phyloP scores from a whole-genome alignment of 1,140 invertebrate species.

The Metopolophium dirhodum region DNA sequence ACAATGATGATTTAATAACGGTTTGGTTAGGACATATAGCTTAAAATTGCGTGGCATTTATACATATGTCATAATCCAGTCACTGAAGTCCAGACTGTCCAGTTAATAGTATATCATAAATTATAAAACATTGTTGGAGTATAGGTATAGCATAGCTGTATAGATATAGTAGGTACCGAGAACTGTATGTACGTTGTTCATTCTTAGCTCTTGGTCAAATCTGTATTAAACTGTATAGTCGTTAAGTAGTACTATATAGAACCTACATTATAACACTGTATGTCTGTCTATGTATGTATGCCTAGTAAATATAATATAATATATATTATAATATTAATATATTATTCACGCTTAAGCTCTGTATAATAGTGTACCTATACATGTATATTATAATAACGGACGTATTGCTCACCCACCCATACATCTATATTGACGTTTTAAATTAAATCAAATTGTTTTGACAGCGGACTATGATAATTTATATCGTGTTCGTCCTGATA shows the following conservation, averaged over 20 bases:
- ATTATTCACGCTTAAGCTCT: neutral
- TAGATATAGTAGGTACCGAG: neutral
- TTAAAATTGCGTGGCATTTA: neutral
- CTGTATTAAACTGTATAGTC: neutral
- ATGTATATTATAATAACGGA: neutral
- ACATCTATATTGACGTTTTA: neutral
- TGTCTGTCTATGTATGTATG: too few species aligned
- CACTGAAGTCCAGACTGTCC: neutral
- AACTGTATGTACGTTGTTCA: neutral
- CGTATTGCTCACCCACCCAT: neutral
- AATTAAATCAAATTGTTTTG: constrained; percentile 16
- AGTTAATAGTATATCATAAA: neutral
- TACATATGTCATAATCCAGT: neutral
- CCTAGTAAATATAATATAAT: neutral
- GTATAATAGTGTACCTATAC: neutral
- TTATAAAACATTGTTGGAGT: neutral
- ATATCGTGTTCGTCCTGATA: neutral
- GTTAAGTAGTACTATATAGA: neutral
- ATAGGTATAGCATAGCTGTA: too few species aligned
- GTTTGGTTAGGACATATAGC: neutral
- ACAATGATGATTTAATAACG: too few species aligned
- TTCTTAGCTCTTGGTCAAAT: neutral
- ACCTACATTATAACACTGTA: too few species aligned
- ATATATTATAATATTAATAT: neutral
- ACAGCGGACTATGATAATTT: neutral